Evolutionary conservation across 2,113 vertebrate genomes (phyloP).

Genomic region (Lagopus muta): DNA sequence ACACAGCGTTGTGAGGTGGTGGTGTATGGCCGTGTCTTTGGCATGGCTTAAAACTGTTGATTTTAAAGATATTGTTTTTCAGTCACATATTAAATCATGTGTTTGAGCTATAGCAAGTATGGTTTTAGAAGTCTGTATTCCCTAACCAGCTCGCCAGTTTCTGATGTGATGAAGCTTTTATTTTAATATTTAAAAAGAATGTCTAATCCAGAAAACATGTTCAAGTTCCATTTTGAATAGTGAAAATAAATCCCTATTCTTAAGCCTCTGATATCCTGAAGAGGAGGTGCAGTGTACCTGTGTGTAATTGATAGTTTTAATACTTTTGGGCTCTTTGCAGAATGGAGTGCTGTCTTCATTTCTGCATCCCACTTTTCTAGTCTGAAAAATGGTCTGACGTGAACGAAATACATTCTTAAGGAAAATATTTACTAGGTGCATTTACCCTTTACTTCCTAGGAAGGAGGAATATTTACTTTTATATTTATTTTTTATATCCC

Average conservation of each 20-base stretch:
- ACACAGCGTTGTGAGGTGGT: neutral
- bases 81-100: fast-evolving
- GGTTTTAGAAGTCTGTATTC: neutral
- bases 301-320: constrained; percentile 17
- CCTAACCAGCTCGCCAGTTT: neutral
- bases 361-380: neutral
- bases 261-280: neutral
- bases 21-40: neutral
- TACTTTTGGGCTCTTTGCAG: neutral
- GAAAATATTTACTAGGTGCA: neutral
- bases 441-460: neutral
- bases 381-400: neutral
- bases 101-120: neutral
- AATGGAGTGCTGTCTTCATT: neutral
- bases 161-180: neutral
- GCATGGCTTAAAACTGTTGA: neutral
- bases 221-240: neutral
- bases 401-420: neutral
- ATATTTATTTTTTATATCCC: too few relatives aligned
- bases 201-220: neutral
- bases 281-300: neutral
- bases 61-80: neutral
- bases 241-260: neutral
- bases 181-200: neutral
- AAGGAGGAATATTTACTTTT: neutral